Evolutionary conservation across 2,888 invertebrate species (phyloP), one percentile per base, ranked within the genome.

Genomic region (Lepidochrysops patricia): DNA sequence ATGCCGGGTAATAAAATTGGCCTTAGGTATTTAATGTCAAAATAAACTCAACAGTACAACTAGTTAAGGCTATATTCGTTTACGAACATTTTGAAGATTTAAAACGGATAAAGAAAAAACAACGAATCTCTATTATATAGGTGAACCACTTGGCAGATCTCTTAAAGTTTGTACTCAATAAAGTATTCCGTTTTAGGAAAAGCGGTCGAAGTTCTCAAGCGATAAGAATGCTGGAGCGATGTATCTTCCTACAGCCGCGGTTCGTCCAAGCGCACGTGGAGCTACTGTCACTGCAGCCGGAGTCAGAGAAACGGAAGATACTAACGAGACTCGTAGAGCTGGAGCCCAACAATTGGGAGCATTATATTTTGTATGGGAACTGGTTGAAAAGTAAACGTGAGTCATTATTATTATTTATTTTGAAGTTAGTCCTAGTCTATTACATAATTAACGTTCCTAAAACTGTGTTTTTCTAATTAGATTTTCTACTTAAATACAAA

Each of bases 211-310:
- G 90, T 1, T 76, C 79, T 12, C 92, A 93, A 72, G 94, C 94
- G 1, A 89, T 93, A 61, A 77, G 78, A 62, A 94, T 94, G 93
- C 74, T 94, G 57, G 92, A 92, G 68, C 91, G 91, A 63, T 94
- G 94, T 72, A 90, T 94, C 26, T 82, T 82, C 62, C 80, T 94
- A 35, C 93, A 94, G 70, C 92, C 93, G 0, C 89, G 91, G 25
- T 94, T 94, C 72, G 92, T 92, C 0, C 92, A 93, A 59, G 94
- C 94, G 0, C 93, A 94, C 71, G 82, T 94, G 64, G 93, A 94
- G 65, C 77, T 94, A 57, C 90, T 93, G 4, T 84, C 91, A 62
- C 75, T 94, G 65, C 91, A 88, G 50, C 75, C 83, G 2, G 92
- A 93, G 64, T 72, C 82, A 15, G 89, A 90, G 49, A 91, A 92